Base-by-base conservation (phyloP, 64 coral and sea anemone species). In the Platygyra sinensis region DNA sequence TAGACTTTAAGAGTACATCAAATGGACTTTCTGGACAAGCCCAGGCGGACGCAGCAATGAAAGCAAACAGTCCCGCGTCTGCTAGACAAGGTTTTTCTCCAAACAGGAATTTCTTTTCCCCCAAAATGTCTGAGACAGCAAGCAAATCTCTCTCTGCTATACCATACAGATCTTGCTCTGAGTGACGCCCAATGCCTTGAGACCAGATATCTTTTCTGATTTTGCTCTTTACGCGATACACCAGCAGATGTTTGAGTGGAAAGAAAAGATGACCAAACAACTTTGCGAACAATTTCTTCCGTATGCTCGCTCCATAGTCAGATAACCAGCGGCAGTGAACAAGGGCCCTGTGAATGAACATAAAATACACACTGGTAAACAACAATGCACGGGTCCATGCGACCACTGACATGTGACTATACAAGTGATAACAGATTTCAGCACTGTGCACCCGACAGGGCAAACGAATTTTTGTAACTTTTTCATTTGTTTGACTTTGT, bases 21-120 rank as follows among this genome's bases (percentile, higher is more conserved):
- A 86, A 75, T 28, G 92, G 92, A 83, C 86, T 75, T 57, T 42
- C 30, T 31, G 87, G 89, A 29, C 31, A 46, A 51, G 86, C 81
- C 36, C 57, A 54, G 62, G 77, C 64, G 51, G 77, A 52, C 60
- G 42, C 60, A 39, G 91, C 74, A 19, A 87, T 86, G 19, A 87
- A 93, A 27, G 93, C 80, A 86, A 90, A 94, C 72, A 94, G 50
- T 19, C 32, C 93, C 28, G 64, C 93, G 49, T 94, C 93, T 13
- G 77, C 87, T 22, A 94, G 46, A 15, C 72, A 90, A 24, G 88
- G 93, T 8, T 80, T 78, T 60, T 79, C 83, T 8, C 93, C 93
- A 87, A 94, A 94, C 29, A 94, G 42, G 33, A 90, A 94, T 31
- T 80, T 86, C 57, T 94, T 89, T 16, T 90, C 46, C 8, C 88